Conservation (phyloP, 2,113 vertebrate species). For the Psilopogon haemacephalus region DNA sequence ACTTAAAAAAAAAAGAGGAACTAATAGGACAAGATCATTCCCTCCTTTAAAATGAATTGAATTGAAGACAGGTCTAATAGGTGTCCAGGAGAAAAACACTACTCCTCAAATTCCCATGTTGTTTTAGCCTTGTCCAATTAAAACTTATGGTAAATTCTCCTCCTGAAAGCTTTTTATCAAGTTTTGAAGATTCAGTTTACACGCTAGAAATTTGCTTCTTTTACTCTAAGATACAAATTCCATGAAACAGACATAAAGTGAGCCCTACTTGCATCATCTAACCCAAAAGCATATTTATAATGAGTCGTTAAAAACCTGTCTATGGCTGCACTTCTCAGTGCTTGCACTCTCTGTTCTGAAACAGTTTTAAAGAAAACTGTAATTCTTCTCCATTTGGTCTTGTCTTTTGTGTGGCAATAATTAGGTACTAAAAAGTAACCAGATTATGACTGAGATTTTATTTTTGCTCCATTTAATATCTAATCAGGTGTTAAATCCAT, state of each 20-base stretch:
- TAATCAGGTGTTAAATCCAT: neutral
- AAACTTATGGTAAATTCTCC: neutral
- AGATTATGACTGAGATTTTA: neutral
- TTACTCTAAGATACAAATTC: neutral
- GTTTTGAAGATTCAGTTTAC: neutral
- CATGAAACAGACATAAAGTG: neutral
- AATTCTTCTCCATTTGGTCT: conserved; percentile 8
- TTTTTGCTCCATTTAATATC: neutral
- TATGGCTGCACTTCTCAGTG: neutral
- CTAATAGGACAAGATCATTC: neutral
- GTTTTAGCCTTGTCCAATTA: neutral
- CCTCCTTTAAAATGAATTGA: neutral
- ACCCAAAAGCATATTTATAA: neutral
- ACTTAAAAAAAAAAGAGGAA: neutral
- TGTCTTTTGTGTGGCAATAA: neutral
- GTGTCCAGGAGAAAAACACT: neutral
- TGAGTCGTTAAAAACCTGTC: neutral
- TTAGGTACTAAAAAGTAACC: conserved; percentile 32
- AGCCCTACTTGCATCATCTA: neutral
- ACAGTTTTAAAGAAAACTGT: neutral
- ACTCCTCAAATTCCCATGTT: neutral
- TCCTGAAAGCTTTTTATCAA: neutral
- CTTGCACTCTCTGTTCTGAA: neutral
- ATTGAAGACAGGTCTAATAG: neutral
- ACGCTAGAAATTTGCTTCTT: neutral